Percentiles rank a stretch among this genome's conserved stretches.
phyloP scores from a whole-genome alignment of 1,140 invertebrate species.

The Camponotus floridanus region DNA sequence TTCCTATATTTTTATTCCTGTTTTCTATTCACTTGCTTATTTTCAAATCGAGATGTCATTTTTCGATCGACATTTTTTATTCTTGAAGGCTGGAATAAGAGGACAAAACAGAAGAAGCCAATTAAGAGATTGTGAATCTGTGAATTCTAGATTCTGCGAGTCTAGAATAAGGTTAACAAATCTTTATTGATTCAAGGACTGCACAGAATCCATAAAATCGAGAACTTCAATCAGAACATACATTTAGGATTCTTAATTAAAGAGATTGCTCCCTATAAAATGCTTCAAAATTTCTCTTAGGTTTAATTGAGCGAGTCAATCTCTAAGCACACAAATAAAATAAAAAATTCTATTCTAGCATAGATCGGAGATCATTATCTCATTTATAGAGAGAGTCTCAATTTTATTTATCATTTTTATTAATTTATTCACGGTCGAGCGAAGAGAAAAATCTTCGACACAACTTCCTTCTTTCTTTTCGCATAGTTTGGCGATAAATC shows the following conservation, averaged over 20 bases:
- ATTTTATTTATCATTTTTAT: slow-evolving; percentile 22
- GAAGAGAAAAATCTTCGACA: slow-evolving; percentile 29
- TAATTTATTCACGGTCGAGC: slow-evolving; percentile 28
- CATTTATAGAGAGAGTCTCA: not conserved
- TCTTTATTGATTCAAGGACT: not conserved
- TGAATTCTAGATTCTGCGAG: not conserved
- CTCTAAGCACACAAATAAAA: not conserved
- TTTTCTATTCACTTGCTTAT: not conserved
- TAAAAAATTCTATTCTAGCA: not conserved
- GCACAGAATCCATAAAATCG: not conserved
- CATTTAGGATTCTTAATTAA: not conserved
- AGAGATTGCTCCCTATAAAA: not conserved
- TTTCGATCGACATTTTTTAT: not conserved
- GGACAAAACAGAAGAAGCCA: not conserved
- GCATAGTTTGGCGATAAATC: not conserved
- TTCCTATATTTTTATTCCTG: not conserved
- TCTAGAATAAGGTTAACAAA: not conserved
- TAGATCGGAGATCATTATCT: slow-evolving; percentile 21
- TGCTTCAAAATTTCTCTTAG: not conserved
- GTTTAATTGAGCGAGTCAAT: slow-evolving; percentile 6
- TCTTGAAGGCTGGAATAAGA: too few species aligned
- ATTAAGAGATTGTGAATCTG: not conserved
- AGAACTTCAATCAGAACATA: not conserved
- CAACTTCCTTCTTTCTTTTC: slow-evolving; percentile 37
- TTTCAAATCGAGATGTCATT: not conserved